Evolutionary conservation across 2,113 vertebrate species (phyloP), one percentile per base, ranked within the genome.

Genomic region (Ammodramus savannarum): DNA sequence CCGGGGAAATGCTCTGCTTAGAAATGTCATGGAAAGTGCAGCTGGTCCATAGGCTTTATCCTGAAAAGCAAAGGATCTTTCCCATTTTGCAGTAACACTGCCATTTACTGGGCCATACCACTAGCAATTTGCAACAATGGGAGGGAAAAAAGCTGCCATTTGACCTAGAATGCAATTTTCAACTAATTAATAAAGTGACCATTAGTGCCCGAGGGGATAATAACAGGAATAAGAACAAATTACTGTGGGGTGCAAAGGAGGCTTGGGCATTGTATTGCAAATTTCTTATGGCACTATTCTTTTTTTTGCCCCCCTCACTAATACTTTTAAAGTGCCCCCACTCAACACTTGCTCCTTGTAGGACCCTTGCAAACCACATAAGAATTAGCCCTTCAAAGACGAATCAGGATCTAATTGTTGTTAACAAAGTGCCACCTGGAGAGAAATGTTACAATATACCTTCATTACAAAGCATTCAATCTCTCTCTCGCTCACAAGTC

Each of bases 111-210:
- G 96, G 96, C 94, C 93, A 94, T 96, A 95, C 95, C 96, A 96
- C 92, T 88, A 96, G 96, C 96, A 97, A 97, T 97, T 97, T 97
- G 93, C 95, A 96, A 97, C 97, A 97, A 97, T 97, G 90, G 80
- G 84, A 94, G 85, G 94, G 95, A 95, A 95, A 95, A 97, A 97
- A 94, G 95, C 96, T 97, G 96, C 97, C 97, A 97, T 97, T 97
- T 97, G 97, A 97, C 97, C 97, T 97, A 97, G 97, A 97, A 97
- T 97, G 96, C 95, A 97, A 96, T 97, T 97, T 97, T 96, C 96
- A 97, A 92, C 97, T 97, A 97, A 97, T 97, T 97, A 97, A 97
- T 97, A 97, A 97, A 97, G 97, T 97, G 97, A 97, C 97, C 97
- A 97, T 97, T 97, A 97, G 96, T 96, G 94, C 97, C 96, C 95